Percentiles rank a stretch among this genome's conserved stretches.
Conservation (phyloP, 2,888 invertebrate genomes). For the Sialis lutaria region DNA sequence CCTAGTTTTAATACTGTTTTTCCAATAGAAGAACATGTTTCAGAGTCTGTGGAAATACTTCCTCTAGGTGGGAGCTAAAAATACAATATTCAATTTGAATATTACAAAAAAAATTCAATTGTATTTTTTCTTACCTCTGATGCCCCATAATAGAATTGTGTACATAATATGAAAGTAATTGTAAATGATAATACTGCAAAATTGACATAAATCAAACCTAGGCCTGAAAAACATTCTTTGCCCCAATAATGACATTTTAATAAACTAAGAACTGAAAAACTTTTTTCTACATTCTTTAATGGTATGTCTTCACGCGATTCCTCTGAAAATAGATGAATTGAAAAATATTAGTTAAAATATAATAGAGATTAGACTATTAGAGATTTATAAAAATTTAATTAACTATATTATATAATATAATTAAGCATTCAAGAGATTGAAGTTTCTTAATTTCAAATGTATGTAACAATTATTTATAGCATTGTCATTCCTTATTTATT, state of each 20-base stretch:
- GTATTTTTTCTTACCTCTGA: constrained; percentile 35
- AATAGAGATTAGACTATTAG: not conserved
- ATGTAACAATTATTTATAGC: too few species aligned
- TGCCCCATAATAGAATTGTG: constrained; percentile 56
- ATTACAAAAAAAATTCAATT: constrained; percentile 3
- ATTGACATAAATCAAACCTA: constrained; percentile 44
- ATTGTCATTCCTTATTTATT: too few species aligned
- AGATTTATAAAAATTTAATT: too few species aligned
- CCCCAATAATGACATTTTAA: constrained; percentile 11
- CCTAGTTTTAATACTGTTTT: constrained; percentile 45
- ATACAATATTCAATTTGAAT: not conserved
- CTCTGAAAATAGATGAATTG: constrained; percentile 14
- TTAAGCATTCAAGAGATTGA: too few species aligned
- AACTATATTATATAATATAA: too few species aligned
- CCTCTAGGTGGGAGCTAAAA: constrained; percentile 53
- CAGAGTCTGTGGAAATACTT: constrained; percentile 51
- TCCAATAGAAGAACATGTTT: constrained; percentile 54
- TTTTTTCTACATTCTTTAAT: constrained; percentile 24
- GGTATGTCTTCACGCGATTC: constrained; percentile 40
- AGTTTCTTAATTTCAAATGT: too few species aligned
- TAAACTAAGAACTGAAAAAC: constrained; percentile 14
- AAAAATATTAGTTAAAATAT: not conserved
- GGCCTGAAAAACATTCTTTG: constrained; percentile 31
- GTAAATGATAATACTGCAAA: constrained; percentile 46
- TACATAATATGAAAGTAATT: constrained; percentile 51